Conservation (phyloP, 2,797 vertebrate species). For the Coluber constrictor region DNA sequence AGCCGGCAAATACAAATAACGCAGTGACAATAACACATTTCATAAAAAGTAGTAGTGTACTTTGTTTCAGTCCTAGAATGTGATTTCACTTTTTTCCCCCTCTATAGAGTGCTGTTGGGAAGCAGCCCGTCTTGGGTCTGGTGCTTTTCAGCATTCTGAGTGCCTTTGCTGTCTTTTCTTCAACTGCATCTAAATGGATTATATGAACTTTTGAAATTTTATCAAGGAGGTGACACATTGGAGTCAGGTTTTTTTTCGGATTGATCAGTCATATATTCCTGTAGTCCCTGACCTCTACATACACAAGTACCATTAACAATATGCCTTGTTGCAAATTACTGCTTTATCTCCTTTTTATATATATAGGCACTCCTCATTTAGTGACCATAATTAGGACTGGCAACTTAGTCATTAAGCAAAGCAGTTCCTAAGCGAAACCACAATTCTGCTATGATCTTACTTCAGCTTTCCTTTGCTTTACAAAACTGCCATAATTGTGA, state of each 20-base stretch:
- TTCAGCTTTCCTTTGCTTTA: not conserved
- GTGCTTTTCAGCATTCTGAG: conserved; percentile 55
- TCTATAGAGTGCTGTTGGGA: conserved; percentile 57
- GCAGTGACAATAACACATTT: no score
- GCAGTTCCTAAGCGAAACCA: not conserved
- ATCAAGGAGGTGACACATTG: not conserved
- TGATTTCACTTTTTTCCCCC: not conserved
- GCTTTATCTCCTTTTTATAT: conserved; percentile 37
- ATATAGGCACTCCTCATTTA: not conserved
- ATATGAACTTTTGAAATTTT: conserved; percentile 48
- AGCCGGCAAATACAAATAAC: no score
- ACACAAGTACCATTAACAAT: not conserved
- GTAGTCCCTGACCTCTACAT: not conserved
- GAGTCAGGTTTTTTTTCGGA: not conserved
- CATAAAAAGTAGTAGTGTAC: not conserved
- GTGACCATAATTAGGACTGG: not conserved
- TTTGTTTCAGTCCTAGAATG: not conserved
- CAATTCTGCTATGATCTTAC: not conserved
- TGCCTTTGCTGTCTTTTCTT: conserved; percentile 49
- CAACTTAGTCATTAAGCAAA: not conserved
- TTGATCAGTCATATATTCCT: not conserved
- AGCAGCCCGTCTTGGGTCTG: conserved; percentile 35
- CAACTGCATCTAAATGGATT: conserved; percentile 51
- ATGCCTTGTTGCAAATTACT: conserved; percentile 32
- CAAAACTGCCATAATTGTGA: not conserved